Evolutionary conservation across 23 tunicate genomes (phyloP).

Genomic region (Ascidia mentula): DNA sequence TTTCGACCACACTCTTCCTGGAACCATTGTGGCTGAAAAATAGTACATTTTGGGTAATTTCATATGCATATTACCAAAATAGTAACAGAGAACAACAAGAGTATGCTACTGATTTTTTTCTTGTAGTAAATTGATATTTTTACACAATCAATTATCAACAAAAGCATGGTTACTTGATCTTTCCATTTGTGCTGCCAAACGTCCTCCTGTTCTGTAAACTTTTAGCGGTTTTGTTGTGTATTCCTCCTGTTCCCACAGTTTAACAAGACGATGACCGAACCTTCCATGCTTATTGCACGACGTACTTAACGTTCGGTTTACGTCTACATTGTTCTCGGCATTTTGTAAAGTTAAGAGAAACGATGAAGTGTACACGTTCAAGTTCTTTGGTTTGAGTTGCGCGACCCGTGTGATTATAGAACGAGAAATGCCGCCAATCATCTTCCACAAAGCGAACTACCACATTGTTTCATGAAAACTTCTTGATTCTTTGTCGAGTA

Average conservation of each 20-base stretch:
- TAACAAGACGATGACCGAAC: constrained; percentile 80
- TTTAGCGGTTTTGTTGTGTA: constrained; percentile 77
- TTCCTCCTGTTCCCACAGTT: constrained; percentile 81
- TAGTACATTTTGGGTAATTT: background rate
- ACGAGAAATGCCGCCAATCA: too few species aligned
- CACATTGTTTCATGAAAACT: too few species aligned
- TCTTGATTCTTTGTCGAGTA: too few species aligned
- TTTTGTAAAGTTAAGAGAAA: background rate
- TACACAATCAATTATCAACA: too few species aligned
- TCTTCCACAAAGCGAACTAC: too few species aligned
- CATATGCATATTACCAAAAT: too few species aligned
- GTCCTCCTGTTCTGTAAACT: constrained; percentile 82
- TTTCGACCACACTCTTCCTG: constrained; percentile 83
- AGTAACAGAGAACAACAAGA: too few species aligned
- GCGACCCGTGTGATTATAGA: too few species aligned
- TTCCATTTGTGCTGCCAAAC: constrained; percentile 36
- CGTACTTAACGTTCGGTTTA: background rate
- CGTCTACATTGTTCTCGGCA: too few species aligned
- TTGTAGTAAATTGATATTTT: too few species aligned
- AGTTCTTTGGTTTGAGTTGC: background rate
- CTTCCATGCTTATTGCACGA: constrained; percentile 36
- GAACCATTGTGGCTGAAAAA: constrained; percentile 25
- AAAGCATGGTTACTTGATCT: background rate
- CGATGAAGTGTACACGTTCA: background rate
- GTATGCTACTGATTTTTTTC: too few species aligned